These are phyloP conservation scores for Condylura cristata DNA, from an alignment of 2,113 vertebrate species.

Conservation along the genomic window DNA sequence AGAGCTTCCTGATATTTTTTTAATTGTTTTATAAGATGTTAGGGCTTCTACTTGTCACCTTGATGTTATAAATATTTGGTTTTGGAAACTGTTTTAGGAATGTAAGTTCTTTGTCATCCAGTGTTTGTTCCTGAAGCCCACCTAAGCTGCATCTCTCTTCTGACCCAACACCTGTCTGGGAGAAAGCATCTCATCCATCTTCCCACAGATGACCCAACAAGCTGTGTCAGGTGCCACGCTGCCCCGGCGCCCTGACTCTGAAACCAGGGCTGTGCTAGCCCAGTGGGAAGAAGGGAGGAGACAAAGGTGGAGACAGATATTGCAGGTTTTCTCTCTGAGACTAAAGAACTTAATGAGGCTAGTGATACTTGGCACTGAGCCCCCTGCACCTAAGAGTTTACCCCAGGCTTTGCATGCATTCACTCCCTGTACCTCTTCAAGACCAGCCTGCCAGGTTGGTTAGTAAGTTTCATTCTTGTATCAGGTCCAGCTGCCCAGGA, in stretches of 20 bases:
- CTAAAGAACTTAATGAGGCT: constrained; percentile 63
- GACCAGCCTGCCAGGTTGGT: constrained; percentile 52
- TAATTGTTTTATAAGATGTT: too few relatives aligned
- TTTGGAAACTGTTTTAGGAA: background rate
- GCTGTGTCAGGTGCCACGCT: background rate
- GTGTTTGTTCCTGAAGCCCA: background rate
- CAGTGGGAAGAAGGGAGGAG: constrained; percentile 8
- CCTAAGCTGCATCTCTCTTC: background rate
- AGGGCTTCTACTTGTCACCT: too few relatives aligned
- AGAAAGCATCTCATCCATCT: background rate
- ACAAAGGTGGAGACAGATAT: constrained; percentile 46
- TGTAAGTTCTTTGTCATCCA: background rate
- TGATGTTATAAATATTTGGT: too few relatives aligned
- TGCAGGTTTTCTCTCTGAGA: background rate
- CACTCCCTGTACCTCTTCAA: background rate
- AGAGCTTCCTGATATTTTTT: too few relatives aligned
- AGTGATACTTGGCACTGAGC: constrained; percentile 69
- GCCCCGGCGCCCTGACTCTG: background rate
- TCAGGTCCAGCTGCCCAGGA: background rate
- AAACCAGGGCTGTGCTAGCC: constrained; percentile 34
- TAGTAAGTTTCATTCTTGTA: background rate
- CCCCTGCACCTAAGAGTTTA: background rate
- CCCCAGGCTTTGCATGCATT: background rate
- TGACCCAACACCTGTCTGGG: background rate
- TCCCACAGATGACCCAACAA: background rate